A percentile compares a stretch with the other conserved stretches of the same genome.
phyloP scores from a whole-genome alignment of 2,797 vertebrate genomes.

The Enteromius argenteus region DNA sequence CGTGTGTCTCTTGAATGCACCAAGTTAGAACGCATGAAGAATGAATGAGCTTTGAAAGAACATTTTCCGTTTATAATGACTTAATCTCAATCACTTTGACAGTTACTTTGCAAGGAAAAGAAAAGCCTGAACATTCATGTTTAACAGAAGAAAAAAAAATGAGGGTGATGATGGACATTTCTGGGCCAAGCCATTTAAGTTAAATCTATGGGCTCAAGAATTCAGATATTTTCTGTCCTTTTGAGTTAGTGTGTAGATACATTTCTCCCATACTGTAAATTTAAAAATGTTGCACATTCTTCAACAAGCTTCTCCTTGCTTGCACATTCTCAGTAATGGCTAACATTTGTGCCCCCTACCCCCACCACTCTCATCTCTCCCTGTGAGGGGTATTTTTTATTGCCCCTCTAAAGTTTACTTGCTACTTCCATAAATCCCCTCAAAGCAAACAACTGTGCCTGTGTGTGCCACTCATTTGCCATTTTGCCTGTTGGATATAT shows the following conservation, averaged over 20 bases:
- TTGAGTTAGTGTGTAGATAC: neutral
- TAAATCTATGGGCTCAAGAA: neutral
- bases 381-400: constrained; percentile 50
- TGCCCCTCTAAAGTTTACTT: constrained; percentile 45
- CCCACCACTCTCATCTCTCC: neutral
- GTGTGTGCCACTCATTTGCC: constrained; percentile 22
- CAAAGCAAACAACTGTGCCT: constrained; percentile 47
- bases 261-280: neutral
- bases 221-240: neutral
- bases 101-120: neutral
- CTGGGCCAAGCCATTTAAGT: neutral
- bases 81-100: neutral
- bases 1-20: neutral
- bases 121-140: neutral
- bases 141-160: neutral
- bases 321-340: constrained; percentile 13
- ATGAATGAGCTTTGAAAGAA: neutral
- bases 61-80: neutral
- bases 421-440: constrained; percentile 52
- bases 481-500: neutral
- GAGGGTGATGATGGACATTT: neutral
- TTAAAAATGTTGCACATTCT: constrained; percentile 46
- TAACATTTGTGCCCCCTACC: neutral
- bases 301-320: constrained; percentile 33
- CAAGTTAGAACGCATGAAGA: neutral